Evolutionary conservation across 2,113 vertebrate species (phyloP).

Genomic region (Oostethus manadensis): DNA sequence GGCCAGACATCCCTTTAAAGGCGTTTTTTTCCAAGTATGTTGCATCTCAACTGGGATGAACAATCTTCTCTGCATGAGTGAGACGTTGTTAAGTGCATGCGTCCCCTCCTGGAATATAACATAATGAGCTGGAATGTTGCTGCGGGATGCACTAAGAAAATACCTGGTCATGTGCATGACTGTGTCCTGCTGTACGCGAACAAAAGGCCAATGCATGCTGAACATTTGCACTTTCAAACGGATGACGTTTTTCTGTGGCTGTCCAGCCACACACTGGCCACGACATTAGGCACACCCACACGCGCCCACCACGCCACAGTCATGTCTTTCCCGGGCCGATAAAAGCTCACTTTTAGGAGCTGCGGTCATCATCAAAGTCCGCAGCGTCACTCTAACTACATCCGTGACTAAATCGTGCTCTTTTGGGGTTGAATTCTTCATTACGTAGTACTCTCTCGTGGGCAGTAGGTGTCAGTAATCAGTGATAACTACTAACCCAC

Average conservation of each 20-base stretch:
- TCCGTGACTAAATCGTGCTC: too few relatives aligned
- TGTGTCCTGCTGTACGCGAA: constrained; percentile 28
- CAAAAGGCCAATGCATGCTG: constrained; percentile 42
- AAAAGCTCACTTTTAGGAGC: background rate
- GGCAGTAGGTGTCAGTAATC: too few relatives aligned
- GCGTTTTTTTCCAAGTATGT: background rate
- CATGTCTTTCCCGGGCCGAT: too few relatives aligned
- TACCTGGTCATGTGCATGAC: constrained; percentile 7
- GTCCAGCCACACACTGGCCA: background rate
- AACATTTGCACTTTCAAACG: constrained; percentile 27
- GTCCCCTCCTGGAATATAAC: background rate
- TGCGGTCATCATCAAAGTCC: too few relatives aligned
- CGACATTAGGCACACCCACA: background rate
- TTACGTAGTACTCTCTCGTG: too few relatives aligned
- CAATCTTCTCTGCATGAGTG: constrained; percentile 4
- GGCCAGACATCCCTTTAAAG: background rate
- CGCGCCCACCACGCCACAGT: too few relatives aligned
- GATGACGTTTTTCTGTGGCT: background rate
- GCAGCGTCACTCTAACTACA: too few relatives aligned
- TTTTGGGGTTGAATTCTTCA: too few relatives aligned
- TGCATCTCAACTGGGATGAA: background rate
- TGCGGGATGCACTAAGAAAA: background rate
- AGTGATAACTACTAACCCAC: too few relatives aligned
- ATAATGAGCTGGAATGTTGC: background rate
- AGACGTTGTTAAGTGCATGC: background rate